Conservation (phyloP, 2,113 vertebrate species). For the Eulemur macaco region DNA sequence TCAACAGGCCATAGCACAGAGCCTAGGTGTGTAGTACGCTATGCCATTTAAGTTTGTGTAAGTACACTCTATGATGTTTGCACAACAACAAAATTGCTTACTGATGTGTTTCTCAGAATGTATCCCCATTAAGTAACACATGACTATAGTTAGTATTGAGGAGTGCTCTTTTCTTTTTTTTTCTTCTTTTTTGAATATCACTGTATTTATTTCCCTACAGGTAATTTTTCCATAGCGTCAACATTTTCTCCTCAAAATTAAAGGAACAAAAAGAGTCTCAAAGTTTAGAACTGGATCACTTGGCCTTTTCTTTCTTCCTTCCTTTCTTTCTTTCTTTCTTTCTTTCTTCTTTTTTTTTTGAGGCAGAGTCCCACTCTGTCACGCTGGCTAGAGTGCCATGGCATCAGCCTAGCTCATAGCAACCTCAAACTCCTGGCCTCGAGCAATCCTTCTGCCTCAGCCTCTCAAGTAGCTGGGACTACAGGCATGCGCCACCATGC, state of each 20-base stretch:
- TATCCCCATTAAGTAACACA: not conserved
- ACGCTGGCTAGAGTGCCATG: too few relatives aligned
- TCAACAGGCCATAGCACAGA: not conserved
- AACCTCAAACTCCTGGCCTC: too few relatives aligned
- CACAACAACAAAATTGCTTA: not conserved
- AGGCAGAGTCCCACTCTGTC: too few relatives aligned
- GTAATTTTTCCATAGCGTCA: not conserved
- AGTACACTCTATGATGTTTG: not conserved
- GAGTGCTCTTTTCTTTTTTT: not conserved
- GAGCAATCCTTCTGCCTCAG: too few relatives aligned
- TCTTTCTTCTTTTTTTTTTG: too few relatives aligned
- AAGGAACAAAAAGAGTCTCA: not conserved
- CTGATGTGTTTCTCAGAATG: not conserved
- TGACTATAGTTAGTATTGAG: not conserved
- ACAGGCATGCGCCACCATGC: too few relatives aligned
- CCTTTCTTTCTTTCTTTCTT: too few relatives aligned
- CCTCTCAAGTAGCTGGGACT: too few relatives aligned
- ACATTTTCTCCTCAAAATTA: conserved; percentile 1
- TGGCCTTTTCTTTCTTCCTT: conserved; percentile 83
- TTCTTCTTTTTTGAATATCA: too few relatives aligned
- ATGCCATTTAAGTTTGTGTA: not conserved
- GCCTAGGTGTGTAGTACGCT: not conserved
- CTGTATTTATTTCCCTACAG: not conserved
- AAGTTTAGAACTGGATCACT: conserved; percentile 96
- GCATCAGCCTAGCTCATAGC: too few relatives aligned